These are phyloP conservation scores for Hemiprocne comata DNA, from an alignment of 2,113 vertebrate genomes.

Conservation along the genomic window DNA sequence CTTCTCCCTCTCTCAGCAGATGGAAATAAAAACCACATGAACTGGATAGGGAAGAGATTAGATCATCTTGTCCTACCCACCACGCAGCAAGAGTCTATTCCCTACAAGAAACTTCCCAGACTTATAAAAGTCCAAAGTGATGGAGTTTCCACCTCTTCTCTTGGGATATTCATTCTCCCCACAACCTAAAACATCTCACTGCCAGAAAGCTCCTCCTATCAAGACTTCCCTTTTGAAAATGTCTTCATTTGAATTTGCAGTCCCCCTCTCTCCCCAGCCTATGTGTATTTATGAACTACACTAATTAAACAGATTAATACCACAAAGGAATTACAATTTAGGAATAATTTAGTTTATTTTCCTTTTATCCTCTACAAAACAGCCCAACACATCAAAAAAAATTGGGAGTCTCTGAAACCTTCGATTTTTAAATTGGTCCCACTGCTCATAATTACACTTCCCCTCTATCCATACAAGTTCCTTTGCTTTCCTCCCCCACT, in stretches of 20 bases:
- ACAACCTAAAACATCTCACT: neutral
- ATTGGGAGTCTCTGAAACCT: neutral
- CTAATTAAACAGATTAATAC: constrained; percentile 43
- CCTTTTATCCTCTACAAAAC: constrained; percentile 40
- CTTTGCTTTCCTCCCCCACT: neutral
- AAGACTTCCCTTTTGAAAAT: neutral
- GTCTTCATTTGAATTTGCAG: neutral
- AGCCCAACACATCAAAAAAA: neutral
- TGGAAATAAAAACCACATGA: constrained; percentile 37
- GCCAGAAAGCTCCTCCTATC: neutral
- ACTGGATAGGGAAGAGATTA: neutral
- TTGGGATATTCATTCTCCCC: constrained; percentile 1
- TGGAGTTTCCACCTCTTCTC: constrained; percentile 29
- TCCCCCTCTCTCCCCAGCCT: neutral
- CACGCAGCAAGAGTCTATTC: neutral
- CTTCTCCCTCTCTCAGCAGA: neutral
- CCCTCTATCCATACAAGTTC: neutral
- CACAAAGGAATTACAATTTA: constrained; percentile 24
- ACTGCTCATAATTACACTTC: constrained; percentile 52
- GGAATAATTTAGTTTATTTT: constrained; percentile 54
- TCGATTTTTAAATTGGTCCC: constrained; percentile 58
- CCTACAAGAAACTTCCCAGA: neutral
- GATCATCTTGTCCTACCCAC: neutral
- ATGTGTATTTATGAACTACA: neutral
- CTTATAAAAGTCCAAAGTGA: neutral